Conservation (phyloP, 2,113 vertebrate species). For the sheep (Ovis aries) region ARS-UI_Ramb_v3.0 NC_056055.1:80794001-80794500, state of each 20-base stretch:
- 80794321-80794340: neutral
- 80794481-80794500: neutral
- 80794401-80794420: neutral
- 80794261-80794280: neutral
- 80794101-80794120: neutral
- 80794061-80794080: neutral
- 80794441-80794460: neutral
- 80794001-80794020: neutral
- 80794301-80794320: neutral
- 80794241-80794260: too few species aligned
- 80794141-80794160: neutral
- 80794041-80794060: neutral
- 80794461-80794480: neutral
- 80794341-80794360: neutral
- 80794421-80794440: neutral
- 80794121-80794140: neutral
- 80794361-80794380: neutral
- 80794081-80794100: neutral
- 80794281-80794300: neutral
- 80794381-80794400: neutral
- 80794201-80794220: too few species aligned
- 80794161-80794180: neutral
- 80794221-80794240: too few species aligned
- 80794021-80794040: neutral
- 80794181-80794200: neutral